A percentile compares a stretch with the other conserved stretches of the same genome.
These are phyloP conservation scores for Phaedon cochleariae DNA, from an alignment of 2,888 invertebrate species.

Conservation along the genomic window DNA sequence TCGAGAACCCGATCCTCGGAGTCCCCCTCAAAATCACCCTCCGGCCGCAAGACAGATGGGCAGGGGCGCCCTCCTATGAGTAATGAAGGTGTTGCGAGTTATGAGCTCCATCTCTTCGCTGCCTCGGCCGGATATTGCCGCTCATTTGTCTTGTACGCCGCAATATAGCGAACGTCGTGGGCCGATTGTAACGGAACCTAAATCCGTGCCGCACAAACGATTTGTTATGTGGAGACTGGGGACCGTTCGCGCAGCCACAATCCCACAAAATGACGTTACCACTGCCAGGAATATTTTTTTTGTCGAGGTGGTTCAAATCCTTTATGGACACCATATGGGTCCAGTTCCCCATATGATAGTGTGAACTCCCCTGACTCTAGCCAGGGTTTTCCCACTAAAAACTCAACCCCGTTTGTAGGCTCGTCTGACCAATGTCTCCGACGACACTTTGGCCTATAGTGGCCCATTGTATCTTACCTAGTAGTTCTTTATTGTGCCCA, in stretches of 20 bases:
- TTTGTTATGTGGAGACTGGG: conserved; percentile 49
- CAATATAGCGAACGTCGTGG: conserved; percentile 53
- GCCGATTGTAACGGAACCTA: conserved; percentile 53
- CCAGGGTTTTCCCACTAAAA: too few relatives aligned
- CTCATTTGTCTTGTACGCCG: conserved; percentile 59
- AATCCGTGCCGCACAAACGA: conserved; percentile 54
- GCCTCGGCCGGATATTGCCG: conserved; percentile 61
- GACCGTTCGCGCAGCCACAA: conserved; percentile 32
- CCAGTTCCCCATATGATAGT: too few relatives aligned
- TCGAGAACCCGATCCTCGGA: conserved; percentile 21
- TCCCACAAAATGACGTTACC: conserved; percentile 34
- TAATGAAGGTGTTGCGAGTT: conserved; percentile 60
- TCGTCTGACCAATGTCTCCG: too few relatives aligned
- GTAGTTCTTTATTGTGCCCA: too few relatives aligned
- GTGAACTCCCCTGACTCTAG: too few relatives aligned
- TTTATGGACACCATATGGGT: too few relatives aligned
- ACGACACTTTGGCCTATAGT: too few relatives aligned
- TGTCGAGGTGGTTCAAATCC: neutral
- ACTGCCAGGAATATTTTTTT: neutral
- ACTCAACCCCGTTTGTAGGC: too few relatives aligned
- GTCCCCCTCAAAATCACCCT: conserved; percentile 17
- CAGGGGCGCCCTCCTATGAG: conserved; percentile 51
- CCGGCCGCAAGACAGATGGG: conserved; percentile 48
- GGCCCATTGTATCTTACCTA: too few relatives aligned
- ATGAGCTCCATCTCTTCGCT: conserved; percentile 58